Conservation (phyloP, 2,113 vertebrate genomes). For the Micronycteris hirsuta region DNA sequence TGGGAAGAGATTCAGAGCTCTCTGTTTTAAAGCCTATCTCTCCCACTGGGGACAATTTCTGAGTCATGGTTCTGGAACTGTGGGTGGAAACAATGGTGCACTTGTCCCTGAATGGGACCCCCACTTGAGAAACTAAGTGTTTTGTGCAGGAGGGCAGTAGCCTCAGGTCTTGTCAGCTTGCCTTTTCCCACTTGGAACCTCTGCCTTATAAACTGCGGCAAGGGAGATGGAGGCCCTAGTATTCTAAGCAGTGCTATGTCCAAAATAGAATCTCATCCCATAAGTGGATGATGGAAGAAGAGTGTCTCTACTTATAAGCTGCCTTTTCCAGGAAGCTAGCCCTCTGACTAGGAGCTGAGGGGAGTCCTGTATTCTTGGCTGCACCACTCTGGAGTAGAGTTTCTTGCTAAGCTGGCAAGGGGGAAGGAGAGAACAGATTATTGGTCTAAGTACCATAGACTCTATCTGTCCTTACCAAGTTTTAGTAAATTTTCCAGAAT, state of each 20-base stretch:
- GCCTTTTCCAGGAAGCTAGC: neutral
- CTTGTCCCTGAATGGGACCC: neutral
- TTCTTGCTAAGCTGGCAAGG: neutral
- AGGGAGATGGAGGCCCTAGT: neutral
- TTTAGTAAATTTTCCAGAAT: conserved; percentile 12
- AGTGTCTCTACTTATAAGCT: neutral
- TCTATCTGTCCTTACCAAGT: neutral
- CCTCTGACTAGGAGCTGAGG: neutral
- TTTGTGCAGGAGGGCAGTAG: neutral
- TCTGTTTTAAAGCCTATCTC: neutral
- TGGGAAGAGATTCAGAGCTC: neutral
- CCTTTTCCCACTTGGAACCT: neutral
- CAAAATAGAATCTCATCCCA: neutral
- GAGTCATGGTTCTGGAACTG: neutral
- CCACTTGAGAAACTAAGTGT: neutral
- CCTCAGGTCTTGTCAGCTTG: neutral
- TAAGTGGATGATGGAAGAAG: neutral
- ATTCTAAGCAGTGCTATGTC: neutral
- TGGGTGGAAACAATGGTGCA: neutral
- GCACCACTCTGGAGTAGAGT: neutral
- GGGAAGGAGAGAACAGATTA: neutral
- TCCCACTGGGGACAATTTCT: neutral
- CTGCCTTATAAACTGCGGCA: neutral
- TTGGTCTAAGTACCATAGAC: neutral
- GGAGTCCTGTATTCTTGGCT: neutral